Base-by-base conservation (phyloP, 2,113 vertebrate genomes). In the Bucco capensis region DNA sequence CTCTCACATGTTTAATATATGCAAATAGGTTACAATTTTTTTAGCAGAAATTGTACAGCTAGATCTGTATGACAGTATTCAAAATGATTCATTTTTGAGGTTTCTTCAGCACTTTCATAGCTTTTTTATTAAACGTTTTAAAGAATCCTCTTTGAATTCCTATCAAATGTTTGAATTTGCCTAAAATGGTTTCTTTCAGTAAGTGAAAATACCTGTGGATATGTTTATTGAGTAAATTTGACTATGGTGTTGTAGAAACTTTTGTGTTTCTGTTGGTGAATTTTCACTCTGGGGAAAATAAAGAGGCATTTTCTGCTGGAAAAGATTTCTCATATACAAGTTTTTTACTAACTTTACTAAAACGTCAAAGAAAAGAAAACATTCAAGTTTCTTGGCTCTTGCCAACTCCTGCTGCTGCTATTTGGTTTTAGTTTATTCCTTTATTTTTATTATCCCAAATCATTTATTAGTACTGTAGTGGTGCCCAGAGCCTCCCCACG, bases 291-390 rank as follows among this genome's bases (percentile, higher is more conserved):
- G 33, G 9, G 44, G 22, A 37, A 38, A 14, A 22, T 19, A n/a
- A 35, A 51, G 5, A 30, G 23, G 14, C 25, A 24, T 70, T 69
- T 90, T 85, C 51, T 85, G 14, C 56, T 90, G 76, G 70, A 86
- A 86, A 83, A 73, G 56, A 40, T 40, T 51, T 56, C 25, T 84
- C 46, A 23, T 31, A 72, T 53, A 69, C 22, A 62, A 31, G 7
- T 40, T 75, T 80, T 93, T 90, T 3, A 69, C 73, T 64, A 62
- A 64, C 47, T 74, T 86, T 72, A 56, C 47, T 54, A 76, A 65
- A 73, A 91, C 73, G 31, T 83, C 71, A 92, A 89, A 92, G 91
- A 73, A 87, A 85, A 73, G 21, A 86, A 90, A 95, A 87, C 27
- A 83, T 66, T 79, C 11, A 16, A 42, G 46, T 53, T 70, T 87